Percentiles rank a stretch among this genome's conserved stretches.
phyloP scores from a whole-genome alignment of 2,888 invertebrate species.

The Sycophila texana region DNA sequence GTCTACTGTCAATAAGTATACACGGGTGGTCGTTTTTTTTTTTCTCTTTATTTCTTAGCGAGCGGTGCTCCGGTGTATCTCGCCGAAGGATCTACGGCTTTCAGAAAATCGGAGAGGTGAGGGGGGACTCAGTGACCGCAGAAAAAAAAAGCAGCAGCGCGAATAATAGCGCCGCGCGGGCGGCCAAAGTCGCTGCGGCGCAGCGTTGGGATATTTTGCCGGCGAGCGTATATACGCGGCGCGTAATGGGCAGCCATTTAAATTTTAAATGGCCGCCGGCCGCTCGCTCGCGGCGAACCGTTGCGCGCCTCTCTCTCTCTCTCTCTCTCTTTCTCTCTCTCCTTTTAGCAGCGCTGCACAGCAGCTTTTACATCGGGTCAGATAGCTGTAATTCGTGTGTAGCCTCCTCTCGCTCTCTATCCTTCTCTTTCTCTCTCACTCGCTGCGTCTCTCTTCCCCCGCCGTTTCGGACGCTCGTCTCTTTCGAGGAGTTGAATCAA shows the following conservation, averaged over 20 bases:
- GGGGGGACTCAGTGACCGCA: neutral
- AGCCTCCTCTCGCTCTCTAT: conserved; percentile 56
- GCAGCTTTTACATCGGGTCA: conserved; percentile 58
- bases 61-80: neutral
- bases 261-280: conserved; percentile 67
- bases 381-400: conserved; percentile 65
- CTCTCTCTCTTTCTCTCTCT: conserved; percentile 7
- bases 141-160: neutral
- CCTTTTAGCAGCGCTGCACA: neutral
- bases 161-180: too few species aligned
- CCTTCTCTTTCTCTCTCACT: conserved; percentile 41
- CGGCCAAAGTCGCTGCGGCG: neutral
- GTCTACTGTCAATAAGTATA: too few species aligned
- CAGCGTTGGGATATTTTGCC: conserved; percentile 2
- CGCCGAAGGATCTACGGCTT: neutral
- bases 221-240: conserved; percentile 55
- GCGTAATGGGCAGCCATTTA: conserved; percentile 66
- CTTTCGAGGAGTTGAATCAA: neutral
- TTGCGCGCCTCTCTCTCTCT: conserved; percentile 57
- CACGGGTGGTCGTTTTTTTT: too few species aligned
- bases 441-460: conserved; percentile 21
- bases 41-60: neutral
- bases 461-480: neutral
- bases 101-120: neutral
- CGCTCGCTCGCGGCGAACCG: conserved; percentile 60